Percentiles rank a stretch among this genome's conserved stretches.
Evolutionary conservation across 2,797 vertebrate genomes (phyloP).

Genomic region (Myotis planiceps): DNA sequence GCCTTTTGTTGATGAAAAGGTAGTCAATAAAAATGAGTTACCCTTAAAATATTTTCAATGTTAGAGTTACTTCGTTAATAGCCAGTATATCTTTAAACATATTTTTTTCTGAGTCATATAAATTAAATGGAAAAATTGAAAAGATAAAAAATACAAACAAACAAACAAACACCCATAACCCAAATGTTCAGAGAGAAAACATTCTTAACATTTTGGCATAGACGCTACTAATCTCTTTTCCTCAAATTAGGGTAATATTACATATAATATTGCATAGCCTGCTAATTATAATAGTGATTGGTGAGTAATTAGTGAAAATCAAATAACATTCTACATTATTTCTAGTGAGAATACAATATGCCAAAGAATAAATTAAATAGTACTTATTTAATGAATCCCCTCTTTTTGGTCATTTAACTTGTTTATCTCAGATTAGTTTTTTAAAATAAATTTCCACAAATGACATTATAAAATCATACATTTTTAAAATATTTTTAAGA

Average conservation of each 20-base stretch:
- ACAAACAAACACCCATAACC: neutral
- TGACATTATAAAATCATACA: neutral
- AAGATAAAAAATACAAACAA: neutral
- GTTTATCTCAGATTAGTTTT: neutral
- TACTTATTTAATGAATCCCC: neutral
- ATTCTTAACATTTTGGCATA: neutral
- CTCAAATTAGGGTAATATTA: neutral
- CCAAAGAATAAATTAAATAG: neutral
- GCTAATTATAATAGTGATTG: neutral
- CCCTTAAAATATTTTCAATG: neutral
- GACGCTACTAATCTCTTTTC: neutral
- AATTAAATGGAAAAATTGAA: neutral
- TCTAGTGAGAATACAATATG: neutral
- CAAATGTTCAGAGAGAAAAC: neutral
- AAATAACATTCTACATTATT: neutral
- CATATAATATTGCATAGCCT: neutral
- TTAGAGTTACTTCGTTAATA: neutral
- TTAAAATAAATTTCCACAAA: neutral
- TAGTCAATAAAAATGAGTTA: conserved; percentile 5
- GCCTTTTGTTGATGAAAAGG: neutral
- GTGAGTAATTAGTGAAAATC: neutral
- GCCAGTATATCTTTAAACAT: neutral
- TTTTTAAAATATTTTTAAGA: neutral
- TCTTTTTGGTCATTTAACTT: neutral
- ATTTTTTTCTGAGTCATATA: neutral